A percentile compares a stretch with the other conserved stretches of the same genome.
Conservation (phyloP, 1,140 invertebrate genomes). For the Drosophila sturtevanti region DNA sequence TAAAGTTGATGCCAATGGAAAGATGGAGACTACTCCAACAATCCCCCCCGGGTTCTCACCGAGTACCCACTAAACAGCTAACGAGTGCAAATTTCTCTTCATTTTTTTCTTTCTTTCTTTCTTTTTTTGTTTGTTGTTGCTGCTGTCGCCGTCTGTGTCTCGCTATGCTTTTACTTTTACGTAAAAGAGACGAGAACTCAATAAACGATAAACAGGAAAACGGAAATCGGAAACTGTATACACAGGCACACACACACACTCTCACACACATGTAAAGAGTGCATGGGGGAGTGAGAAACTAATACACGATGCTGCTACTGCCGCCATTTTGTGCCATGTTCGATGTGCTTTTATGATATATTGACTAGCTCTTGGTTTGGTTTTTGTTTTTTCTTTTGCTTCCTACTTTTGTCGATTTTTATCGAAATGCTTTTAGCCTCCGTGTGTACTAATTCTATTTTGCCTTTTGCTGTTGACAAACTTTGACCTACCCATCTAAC, state of each 20-base stretch:
- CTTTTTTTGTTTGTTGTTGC: constrained; percentile 26
- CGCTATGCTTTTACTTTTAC: constrained; percentile 73
- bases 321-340: constrained; percentile 52
- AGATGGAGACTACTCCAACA: not conserved
- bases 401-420: constrained; percentile 24
- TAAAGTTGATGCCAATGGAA: constrained; percentile 11
- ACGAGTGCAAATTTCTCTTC: constrained; percentile 75
- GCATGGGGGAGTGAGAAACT: not conserved
- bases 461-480: constrained; percentile 33
- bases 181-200: constrained; percentile 53
- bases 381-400: constrained; percentile 55
- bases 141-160: constrained; percentile 23
- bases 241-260: constrained; percentile 49
- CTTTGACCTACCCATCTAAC: constrained; percentile 26
- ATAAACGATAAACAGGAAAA: constrained; percentile 81
- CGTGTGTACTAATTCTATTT: constrained; percentile 74
- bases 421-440: constrained; percentile 67
- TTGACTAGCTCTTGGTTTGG: constrained; percentile 55
- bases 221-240: constrained; percentile 80
- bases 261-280: constrained; percentile 10
- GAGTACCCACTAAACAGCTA: constrained; percentile 44
- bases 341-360: constrained; percentile 79
- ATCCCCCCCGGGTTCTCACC: not conserved
- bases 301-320: constrained; percentile 27
- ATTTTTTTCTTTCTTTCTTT: constrained; percentile 18